Percentiles rank a stretch among this genome's conserved stretches.
Evolutionary conservation across 2,888 invertebrate genomes (phyloP).

Genomic region (Linnaemya tessellans): DNA sequence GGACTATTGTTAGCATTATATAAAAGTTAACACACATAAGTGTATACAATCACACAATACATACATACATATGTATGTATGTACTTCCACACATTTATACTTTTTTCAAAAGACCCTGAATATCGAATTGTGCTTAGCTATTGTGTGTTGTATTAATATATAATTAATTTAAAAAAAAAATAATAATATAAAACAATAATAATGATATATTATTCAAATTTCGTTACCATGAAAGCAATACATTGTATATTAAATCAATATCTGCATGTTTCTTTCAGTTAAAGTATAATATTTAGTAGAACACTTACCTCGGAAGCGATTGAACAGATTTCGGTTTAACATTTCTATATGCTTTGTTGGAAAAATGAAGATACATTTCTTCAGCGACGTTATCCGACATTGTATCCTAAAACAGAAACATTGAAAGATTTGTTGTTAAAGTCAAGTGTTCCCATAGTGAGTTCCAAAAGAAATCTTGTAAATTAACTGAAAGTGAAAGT

Average conservation of each 20-base stretch:
- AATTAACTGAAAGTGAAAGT: background rate
- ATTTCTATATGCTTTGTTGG: constrained; percentile 80
- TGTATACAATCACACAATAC: too few species aligned
- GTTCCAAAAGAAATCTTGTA: constrained; percentile 72
- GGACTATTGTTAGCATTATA: too few species aligned
- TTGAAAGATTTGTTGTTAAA: constrained; percentile 80
- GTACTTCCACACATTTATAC: too few species aligned
- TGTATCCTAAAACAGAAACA: constrained; percentile 78
- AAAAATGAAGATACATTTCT: constrained; percentile 79
- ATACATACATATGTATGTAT: too few species aligned
- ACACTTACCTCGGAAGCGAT: background rate
- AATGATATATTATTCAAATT: background rate
- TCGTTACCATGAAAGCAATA: constrained; percentile 55
- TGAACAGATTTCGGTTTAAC: background rate
- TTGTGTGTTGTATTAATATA: too few species aligned
- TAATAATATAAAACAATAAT: too few species aligned
- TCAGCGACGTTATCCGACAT: constrained; percentile 79
- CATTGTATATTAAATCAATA: constrained; percentile 56
- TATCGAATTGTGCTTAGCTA: background rate
- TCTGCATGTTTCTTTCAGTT: too few species aligned
- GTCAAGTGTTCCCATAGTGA: constrained; percentile 83
- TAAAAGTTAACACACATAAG: too few species aligned
- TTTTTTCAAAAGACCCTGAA: too few species aligned
- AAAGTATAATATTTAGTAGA: constrained; percentile 13
- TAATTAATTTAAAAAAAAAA: too few species aligned